Percentiles rank a stretch among this genome's conserved stretches.
These are phyloP conservation scores for Apogon talboti DNA, from an alignment of 2,797 vertebrate species.

Conservation along the genomic window DNA sequence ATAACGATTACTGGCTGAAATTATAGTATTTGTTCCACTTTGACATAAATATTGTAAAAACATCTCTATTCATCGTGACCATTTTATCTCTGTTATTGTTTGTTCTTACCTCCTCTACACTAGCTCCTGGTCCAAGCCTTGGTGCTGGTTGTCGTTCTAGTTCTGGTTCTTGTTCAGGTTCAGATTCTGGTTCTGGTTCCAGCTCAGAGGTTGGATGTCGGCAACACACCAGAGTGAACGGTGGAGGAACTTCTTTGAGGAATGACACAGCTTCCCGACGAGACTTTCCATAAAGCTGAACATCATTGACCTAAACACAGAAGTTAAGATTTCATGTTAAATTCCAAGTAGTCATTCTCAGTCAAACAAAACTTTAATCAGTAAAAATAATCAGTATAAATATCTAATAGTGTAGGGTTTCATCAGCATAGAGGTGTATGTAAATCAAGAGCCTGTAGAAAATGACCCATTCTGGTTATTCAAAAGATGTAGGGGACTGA, in stretches of 20 bases:
- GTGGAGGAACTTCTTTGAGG: slow-evolving; percentile 93
- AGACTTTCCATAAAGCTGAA: slow-evolving; percentile 90
- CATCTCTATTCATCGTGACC: too few species aligned
- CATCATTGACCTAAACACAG: slow-evolving; percentile 88
- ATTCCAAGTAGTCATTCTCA: not conserved
- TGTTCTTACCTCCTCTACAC: slow-evolving; percentile 76
- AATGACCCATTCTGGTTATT: too few species aligned
- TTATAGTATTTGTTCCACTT: too few species aligned
- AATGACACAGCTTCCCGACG: slow-evolving; percentile 92
- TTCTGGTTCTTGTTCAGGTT: slow-evolving; percentile 26
- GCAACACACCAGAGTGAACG: slow-evolving; percentile 94
- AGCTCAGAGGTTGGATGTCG: slow-evolving; percentile 82
- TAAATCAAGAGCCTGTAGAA: not conserved
- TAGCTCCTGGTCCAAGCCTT: slow-evolving; percentile 9
- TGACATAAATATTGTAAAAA: not conserved
- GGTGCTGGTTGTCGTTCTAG: slow-evolving; percentile 3
- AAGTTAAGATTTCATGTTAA: too few species aligned
- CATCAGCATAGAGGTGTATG: not conserved
- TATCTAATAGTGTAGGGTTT: not conserved
- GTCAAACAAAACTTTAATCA: not conserved
- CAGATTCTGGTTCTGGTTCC: slow-evolving; percentile 78
- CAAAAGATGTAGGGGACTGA: too few species aligned
- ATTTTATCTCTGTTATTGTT: not conserved
- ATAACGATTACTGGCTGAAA: too few species aligned
- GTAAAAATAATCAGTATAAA: not conserved